Evolutionary conservation across 2,797 vertebrate genomes (phyloP).

Genomic region (Psittacula echo): DNA sequence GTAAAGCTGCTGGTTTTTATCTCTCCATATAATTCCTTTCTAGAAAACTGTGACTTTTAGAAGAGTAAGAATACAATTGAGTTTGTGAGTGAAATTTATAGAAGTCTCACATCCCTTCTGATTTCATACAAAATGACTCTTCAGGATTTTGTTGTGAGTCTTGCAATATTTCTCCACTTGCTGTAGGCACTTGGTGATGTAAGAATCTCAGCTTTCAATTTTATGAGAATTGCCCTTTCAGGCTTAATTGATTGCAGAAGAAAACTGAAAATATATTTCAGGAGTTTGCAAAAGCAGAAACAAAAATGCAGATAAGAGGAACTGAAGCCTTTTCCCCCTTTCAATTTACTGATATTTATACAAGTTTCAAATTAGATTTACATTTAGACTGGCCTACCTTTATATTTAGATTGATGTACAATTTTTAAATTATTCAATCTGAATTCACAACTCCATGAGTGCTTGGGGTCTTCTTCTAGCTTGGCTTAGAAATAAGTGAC

Average conservation of each 20-base stretch:
- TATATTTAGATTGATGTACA: background rate
- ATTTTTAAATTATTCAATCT: background rate
- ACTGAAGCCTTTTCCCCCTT: background rate
- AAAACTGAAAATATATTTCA: background rate
- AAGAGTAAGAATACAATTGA: background rate
- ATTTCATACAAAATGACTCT: background rate
- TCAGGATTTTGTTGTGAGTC: background rate
- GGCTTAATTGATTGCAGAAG: background rate
- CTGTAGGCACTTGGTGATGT: background rate
- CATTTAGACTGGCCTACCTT: background rate
- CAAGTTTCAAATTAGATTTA: background rate
- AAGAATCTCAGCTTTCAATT: slow-evolving; percentile 18
- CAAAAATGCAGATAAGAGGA: background rate
- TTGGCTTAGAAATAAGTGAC: background rate
- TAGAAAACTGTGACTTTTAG: background rate
- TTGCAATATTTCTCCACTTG: background rate
- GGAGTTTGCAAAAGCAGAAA: background rate
- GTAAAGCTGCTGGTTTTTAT: background rate
- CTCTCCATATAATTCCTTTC: background rate
- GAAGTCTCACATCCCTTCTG: background rate
- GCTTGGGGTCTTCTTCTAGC: background rate
- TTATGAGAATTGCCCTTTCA: background rate
- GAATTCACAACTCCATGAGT: accelerated
- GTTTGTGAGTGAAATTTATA: background rate
- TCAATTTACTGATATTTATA: background rate